These are phyloP conservation scores for Nansenia antarctica DNA, from an alignment of 2,113 vertebrate genomes.

Conservation along the genomic window DNA sequence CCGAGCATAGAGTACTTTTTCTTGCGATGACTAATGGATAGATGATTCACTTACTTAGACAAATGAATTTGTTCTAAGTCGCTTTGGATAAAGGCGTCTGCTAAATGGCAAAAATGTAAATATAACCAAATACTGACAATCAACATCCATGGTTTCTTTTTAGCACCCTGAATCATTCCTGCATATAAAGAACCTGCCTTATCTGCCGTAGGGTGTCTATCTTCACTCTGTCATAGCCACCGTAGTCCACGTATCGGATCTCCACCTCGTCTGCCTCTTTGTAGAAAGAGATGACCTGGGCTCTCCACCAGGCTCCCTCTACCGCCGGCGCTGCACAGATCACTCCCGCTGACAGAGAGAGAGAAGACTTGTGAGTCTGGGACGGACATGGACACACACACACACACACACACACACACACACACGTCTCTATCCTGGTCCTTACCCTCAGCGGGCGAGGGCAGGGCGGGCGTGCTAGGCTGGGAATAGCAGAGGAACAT, in stretches of 20 bases:
- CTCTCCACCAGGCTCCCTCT: constrained; percentile 93
- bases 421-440: not conserved
- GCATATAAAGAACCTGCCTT: constrained; percentile 69
- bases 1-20: no score
- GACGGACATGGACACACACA: not conserved
- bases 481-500: constrained; percentile 97
- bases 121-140: no score
- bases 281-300: constrained; percentile 91
- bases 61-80: no score
- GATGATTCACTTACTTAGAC: no score
- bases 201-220: constrained; percentile 89
- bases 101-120: no score
- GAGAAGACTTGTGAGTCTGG: not conserved
- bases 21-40: no score
- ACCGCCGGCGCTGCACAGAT: constrained; percentile 92
- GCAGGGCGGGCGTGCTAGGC: constrained; percentile 87
- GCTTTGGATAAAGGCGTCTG: no score
- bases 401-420: not conserved
- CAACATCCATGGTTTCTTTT: not conserved
- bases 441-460: constrained; percentile 87
- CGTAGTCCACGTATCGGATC: constrained; percentile 95
- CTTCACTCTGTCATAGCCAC: constrained; percentile 94
- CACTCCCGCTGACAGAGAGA: constrained; percentile 80
- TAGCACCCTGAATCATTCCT: not conserved
- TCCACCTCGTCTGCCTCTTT: constrained; percentile 88